Conservation (phyloP, 2,113 vertebrate species). For the Isurus oxyrinchus region DNA sequence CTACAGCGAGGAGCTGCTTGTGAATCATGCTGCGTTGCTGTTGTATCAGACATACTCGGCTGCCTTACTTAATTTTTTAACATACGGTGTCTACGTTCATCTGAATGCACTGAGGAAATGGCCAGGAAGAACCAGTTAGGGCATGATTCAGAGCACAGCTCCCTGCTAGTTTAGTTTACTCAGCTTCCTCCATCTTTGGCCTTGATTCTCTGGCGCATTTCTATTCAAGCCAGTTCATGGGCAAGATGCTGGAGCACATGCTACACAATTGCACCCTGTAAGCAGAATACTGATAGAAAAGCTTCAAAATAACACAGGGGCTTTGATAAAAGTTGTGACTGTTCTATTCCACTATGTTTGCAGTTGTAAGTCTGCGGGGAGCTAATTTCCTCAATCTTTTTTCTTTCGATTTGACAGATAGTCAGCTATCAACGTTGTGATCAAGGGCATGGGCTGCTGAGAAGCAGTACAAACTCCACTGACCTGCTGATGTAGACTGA, state of each 20-base stretch:
- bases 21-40: constrained; percentile 12
- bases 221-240: background rate
- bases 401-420: constrained; percentile 10
- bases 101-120: constrained; percentile 14
- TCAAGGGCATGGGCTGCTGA: background rate
- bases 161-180: background rate
- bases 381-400: constrained; percentile 32
- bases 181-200: background rate
- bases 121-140: background rate
- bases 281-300: background rate
- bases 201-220: background rate
- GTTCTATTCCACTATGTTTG: background rate
- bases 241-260: background rate
- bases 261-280: background rate
- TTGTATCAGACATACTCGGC: background rate
- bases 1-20: constrained; percentile 1
- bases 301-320: background rate
- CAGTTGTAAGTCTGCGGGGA: constrained; percentile 7
- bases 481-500: background rate
- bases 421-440: constrained; percentile 13
- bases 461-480: background rate
- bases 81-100: background rate
- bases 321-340: background rate
- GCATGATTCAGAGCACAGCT: background rate
- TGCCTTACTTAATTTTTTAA: constrained; percentile 23